Conservation (phyloP, 1,140 invertebrate genomes). For the Odontomachus brunneus region DNA sequence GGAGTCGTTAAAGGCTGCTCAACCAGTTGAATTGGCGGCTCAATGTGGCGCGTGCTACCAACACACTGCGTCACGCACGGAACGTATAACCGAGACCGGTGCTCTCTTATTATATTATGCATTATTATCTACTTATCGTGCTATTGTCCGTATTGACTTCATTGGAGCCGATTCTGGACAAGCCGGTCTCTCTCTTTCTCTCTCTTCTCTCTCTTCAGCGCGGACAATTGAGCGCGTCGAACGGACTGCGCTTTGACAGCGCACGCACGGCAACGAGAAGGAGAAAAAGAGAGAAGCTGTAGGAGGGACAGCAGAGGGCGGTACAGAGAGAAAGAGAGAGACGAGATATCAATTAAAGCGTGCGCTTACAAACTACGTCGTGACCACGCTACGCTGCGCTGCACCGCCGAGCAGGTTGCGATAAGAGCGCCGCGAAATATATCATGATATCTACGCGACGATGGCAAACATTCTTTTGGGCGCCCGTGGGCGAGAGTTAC, state of each 20-base stretch:
- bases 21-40: slow-evolving; percentile 72
- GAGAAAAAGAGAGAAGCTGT: slow-evolving; percentile 17
- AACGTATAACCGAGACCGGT: slow-evolving; percentile 60
- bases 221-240: slow-evolving; percentile 64
- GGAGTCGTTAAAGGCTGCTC: slow-evolving; percentile 73
- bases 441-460: background rate
- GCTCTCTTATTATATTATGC: slow-evolving; percentile 80
- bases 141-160: slow-evolving; percentile 78
- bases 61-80: slow-evolving; percentile 71
- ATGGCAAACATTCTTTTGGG: no score
- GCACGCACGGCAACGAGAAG: slow-evolving; percentile 62
- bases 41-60: slow-evolving; percentile 78
- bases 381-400: slow-evolving; percentile 12
- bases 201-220: slow-evolving; percentile 16
- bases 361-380: slow-evolving; percentile 29
- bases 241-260: slow-evolving; percentile 45
- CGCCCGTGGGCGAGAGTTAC: no score
- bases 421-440: background rate
- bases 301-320: no score
- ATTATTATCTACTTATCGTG: slow-evolving; percentile 81
- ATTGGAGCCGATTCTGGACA: slow-evolving; percentile 74
- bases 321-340: slow-evolving; percentile 56
- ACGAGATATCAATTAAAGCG: slow-evolving; percentile 51
- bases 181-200: slow-evolving; percentile 35
- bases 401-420: background rate